phyloP scores from a whole-genome alignment of 2,797 vertebrate genomes.

The Coregonus ussuriensis region DNA sequence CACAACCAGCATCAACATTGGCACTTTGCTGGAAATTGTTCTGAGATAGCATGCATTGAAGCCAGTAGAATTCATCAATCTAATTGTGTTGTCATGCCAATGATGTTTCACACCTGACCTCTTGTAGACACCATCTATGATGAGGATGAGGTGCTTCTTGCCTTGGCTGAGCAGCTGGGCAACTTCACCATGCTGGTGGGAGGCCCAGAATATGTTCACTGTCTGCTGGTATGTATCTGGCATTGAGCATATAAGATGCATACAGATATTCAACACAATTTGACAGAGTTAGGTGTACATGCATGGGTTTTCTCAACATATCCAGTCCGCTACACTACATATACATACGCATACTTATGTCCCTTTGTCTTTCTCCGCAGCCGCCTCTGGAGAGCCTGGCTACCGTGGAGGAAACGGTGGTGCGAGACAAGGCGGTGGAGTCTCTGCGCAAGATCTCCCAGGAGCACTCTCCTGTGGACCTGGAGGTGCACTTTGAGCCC shows the following conservation, averaged over 20 bases:
- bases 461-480: slow-evolving; percentile 85
- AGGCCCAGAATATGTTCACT: slow-evolving; percentile 85
- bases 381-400: slow-evolving; percentile 86
- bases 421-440: slow-evolving; percentile 86
- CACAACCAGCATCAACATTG: background rate
- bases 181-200: slow-evolving; percentile 87
- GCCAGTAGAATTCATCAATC: too few species aligned
- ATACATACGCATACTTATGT: background rate
- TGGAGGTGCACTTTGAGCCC: slow-evolving; percentile 87
- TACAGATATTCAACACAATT: background rate
- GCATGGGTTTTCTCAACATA: background rate
- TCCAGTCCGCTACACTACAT: background rate
- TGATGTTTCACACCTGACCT: background rate
- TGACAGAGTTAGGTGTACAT: background rate
- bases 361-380: slow-evolving; percentile 48
- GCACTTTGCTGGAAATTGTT: background rate
- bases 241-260: background rate
- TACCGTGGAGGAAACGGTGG: slow-evolving; percentile 86
- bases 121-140: slow-evolving; percentile 84
- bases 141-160: slow-evolving; percentile 86
- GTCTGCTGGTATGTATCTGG: slow-evolving; percentile 78
- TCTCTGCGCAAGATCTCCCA: slow-evolving; percentile 86
- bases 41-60: background rate
- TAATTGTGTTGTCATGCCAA: too few species aligned
- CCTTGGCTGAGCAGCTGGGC: slow-evolving; percentile 85